Conservation (phyloP, 2,113 vertebrate genomes). For the Neodon shergylaensis region DNA sequence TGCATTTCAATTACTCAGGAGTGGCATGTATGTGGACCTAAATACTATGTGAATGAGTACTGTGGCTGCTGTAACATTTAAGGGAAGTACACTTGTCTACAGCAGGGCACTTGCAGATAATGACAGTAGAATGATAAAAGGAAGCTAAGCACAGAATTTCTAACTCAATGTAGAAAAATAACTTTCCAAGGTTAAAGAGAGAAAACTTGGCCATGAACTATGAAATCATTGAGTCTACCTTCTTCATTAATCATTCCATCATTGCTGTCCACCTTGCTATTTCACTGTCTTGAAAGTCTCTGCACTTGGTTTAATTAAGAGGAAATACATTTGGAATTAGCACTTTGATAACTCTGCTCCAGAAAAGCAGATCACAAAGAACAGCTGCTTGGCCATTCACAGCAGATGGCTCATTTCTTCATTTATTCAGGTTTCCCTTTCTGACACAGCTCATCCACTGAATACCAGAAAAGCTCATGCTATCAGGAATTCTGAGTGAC, state of each 20-base stretch:
- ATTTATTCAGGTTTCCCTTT: conserved; percentile 44
- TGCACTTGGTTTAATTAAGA: conserved; percentile 68
- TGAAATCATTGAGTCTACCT: background rate
- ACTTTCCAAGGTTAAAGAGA: conserved; percentile 20
- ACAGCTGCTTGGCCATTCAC: conserved; percentile 75
- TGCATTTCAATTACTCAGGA: background rate
- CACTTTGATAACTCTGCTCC: conserved; percentile 75
- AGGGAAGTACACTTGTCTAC: background rate
- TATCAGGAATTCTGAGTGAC: background rate
- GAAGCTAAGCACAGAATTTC: background rate
- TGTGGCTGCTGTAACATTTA: background rate
- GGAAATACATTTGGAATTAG: conserved; percentile 65
- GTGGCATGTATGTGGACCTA: background rate
- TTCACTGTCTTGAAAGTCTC: conserved; percentile 16
- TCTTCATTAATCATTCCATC: background rate
- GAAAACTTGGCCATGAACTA: background rate
- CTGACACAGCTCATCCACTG: background rate
- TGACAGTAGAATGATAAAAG: background rate
- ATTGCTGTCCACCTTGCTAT: background rate
- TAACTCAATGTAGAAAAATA: accelerated
- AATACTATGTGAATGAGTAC: background rate
- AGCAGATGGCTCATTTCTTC: conserved; percentile 73
- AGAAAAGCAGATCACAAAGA: conserved; percentile 60
- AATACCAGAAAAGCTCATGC: background rate
- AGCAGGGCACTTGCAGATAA: background rate